Base-by-base conservation (phyloP, 2,113 vertebrate genomes). In the Clarias batrachus region DNA sequence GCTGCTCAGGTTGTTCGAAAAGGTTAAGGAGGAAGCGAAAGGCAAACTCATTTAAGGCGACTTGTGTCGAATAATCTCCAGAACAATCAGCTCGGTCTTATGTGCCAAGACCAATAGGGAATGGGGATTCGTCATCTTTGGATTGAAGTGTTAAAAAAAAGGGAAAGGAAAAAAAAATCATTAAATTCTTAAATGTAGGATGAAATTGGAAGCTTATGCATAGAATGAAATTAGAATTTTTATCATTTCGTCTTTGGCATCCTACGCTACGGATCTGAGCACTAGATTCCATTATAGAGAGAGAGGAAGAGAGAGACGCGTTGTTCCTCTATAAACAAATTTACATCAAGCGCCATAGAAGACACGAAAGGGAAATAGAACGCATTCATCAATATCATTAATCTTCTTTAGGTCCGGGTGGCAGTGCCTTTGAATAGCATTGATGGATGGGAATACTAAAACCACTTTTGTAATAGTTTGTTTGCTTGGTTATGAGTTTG, bases 1-100 rank as follows among this genome's bases (percentile, higher is more conserved):
- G 90, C 89, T 90, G 90, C 92, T 92, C 33, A 63, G 81, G 80
- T 70, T 60, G 68, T 85, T 62, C 87, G 80, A 85, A 93, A 95
- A 94, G 94, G 94, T 94, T 94, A 94, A 92, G 93, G 90, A 48
- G 92, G 93, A 93, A 89, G 91, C 91, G 91, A 93, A 94, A 94
- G 92, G 93, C 93, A 94, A 94, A 94, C 90, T 84, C 87, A 89
- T 87, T 91, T 91, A 93, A 92, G 89, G 90, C 91, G 90, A 88
- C 91, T 91, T 93, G 92, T 93, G 91, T 92, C 90, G 90, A 92
- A 87, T 92, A 94, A 95, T 95, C 86, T 94, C 92, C 92, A 90
- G 90, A 92, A 93, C 82, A 86, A 90, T 88, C 88, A 79, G 74
- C 86, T 91, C 93, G 90, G 93, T 94, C 93, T 94, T 94, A 93